Percentiles rank a stretch among this genome's conserved stretches.
phyloP scores from a whole-genome alignment of 2,113 vertebrate genomes.

The Gasterosteus nipponicus region DNA sequence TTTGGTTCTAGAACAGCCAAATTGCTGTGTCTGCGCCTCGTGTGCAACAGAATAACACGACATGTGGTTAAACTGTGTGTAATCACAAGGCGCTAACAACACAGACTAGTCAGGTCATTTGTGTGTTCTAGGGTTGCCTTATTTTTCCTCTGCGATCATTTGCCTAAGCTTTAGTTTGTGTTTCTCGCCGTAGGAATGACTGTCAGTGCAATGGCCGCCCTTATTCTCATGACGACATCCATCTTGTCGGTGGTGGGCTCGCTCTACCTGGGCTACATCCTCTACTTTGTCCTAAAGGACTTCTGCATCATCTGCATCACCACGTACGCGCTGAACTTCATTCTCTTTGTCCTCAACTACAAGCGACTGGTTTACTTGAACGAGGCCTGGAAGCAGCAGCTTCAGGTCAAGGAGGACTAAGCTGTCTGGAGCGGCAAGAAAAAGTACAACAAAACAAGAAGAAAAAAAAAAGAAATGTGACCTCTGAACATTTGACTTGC shows the following conservation, averaged over 20 bases:
- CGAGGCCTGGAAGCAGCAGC: constrained; percentile 97
- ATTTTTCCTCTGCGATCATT: neutral
- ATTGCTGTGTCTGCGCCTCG: constrained; percentile 16
- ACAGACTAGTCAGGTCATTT: constrained; percentile 43
- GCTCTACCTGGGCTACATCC: constrained; percentile 97
- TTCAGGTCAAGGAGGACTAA: constrained; percentile 94
- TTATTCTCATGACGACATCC: constrained; percentile 97
- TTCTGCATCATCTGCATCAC: constrained; percentile 95
- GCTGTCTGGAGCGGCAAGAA: constrained; percentile 60
- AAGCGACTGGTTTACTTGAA: constrained; percentile 99
- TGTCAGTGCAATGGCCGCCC: constrained; percentile 94
- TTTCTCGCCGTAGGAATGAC: constrained; percentile 90
- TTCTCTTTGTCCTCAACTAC: constrained; percentile 98
- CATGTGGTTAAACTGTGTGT: constrained; percentile 15
- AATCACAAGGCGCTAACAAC: constrained; percentile 45
- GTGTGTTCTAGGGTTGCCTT: constrained; percentile 23
- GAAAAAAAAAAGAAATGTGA: constrained; percentile 69
- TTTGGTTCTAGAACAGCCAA: neutral
- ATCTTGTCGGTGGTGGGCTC: constrained; percentile 95
- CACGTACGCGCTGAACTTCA: constrained; percentile 98
- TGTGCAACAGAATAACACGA: constrained; percentile 43
- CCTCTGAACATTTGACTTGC: constrained; percentile 86
- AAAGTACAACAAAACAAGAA: constrained; percentile 55
- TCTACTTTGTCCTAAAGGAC: constrained; percentile 99
- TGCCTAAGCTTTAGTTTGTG: constrained; percentile 58